phyloP scores from a whole-genome alignment of 2,797 vertebrate species.

The Varecia variegata region DNA sequence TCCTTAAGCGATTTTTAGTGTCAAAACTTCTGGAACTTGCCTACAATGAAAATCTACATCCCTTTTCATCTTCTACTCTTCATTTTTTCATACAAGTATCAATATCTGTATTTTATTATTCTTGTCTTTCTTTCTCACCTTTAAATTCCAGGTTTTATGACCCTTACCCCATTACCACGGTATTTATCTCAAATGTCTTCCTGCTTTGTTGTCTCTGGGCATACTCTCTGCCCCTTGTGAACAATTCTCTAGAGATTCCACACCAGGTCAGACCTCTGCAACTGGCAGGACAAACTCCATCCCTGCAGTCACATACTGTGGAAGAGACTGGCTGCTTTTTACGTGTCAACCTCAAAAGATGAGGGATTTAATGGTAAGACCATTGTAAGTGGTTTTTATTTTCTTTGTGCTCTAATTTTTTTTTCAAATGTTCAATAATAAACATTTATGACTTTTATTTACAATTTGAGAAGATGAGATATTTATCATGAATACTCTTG shows the following conservation, averaged over 20 bases:
- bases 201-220: not conserved
- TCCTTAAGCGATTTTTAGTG: not conserved
- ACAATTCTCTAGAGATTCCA: not conserved
- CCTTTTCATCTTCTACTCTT: not conserved
- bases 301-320: not conserved
- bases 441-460: not conserved
- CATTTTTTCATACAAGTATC: not conserved
- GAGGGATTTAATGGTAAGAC: not conserved
- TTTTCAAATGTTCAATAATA: not conserved
- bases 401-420: not conserved
- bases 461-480: not conserved
- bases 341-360: not conserved
- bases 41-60: not conserved
- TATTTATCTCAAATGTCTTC: not conserved
- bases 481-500: not conserved
- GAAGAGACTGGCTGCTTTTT: not conserved
- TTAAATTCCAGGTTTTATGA: constrained; percentile 23
- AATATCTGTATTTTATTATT: not conserved
- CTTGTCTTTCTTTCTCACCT: not conserved
- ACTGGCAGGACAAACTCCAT: not conserved
- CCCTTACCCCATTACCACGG: not conserved
- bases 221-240: not conserved
- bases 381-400: not conserved
- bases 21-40: not conserved
- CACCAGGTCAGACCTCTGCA: not conserved